phyloP scores from a whole-genome alignment of 2,888 invertebrate genomes.

The Piscicola geometra region DNA sequence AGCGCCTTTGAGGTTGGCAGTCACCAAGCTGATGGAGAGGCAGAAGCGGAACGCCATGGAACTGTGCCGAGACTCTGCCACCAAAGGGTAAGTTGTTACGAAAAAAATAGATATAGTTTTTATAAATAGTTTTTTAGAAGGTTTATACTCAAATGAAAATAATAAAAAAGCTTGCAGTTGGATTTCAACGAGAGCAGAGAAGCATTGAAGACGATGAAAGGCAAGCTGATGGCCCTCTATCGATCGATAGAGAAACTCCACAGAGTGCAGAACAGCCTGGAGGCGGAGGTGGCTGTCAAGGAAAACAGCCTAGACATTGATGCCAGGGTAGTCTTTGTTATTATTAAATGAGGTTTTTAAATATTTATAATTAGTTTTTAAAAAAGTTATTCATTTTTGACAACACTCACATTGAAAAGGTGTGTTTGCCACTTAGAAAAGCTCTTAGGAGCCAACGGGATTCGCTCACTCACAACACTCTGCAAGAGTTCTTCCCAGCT shows the following conservation, averaged over 20 bases:
- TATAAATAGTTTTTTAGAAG: neutral
- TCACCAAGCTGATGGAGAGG: conserved; percentile 82
- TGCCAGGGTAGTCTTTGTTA: conserved; percentile 66
- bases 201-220: conserved; percentile 73
- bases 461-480: neutral
- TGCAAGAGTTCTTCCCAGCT: neutral
- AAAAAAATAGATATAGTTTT: neutral
- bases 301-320: conserved; percentile 84
- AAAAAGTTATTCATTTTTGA: too few relatives aligned
- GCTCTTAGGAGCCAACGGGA: neutral
- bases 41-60: conserved; percentile 83
- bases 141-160: too few relatives aligned
- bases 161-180: conserved; percentile 66
- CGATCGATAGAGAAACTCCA: conserved; percentile 61
- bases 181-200: conserved; percentile 81
- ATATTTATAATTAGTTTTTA: too few relatives aligned
- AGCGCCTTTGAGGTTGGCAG: conserved; percentile 59
- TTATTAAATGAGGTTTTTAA: too few relatives aligned
- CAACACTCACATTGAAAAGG: too few relatives aligned
- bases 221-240: conserved; percentile 67
- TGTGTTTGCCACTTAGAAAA: neutral
- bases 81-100: conserved; percentile 68
- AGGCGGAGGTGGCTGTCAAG: conserved; percentile 79
- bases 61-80: conserved; percentile 78
- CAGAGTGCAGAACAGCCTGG: conserved; percentile 74